Base-by-base conservation (phyloP, 2,888 invertebrate genomes). In the Hemicrepidius hirtus region DNA sequence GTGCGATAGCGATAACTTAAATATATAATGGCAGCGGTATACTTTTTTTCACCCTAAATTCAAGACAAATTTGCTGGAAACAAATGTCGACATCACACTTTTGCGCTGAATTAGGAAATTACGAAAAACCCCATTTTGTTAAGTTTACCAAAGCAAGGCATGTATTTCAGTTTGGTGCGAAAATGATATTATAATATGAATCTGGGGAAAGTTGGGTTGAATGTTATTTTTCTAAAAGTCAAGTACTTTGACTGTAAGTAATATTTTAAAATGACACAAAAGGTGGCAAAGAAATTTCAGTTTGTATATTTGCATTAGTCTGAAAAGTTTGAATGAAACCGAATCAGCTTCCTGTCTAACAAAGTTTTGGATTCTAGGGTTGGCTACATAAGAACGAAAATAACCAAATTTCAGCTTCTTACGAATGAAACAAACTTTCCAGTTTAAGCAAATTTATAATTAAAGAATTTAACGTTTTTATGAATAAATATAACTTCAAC, bases 1-100 rank as follows among this genome's bases (percentile, higher is more conserved):
- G 57, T 1, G 37, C 73, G 69, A 69, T 70, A 66, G 68, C 70
- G 59, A 73, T 73, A 73, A 68, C 59, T 73, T 73, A 73, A 68
- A 68, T 72, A 67, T 72, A 59, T 50, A 71, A 66, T 71, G 66
- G 46, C 53, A 68, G 50, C 44, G 32, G 53, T 53, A 44, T 67
- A 53, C 50, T 59, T 70, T 66, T 55, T 62, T 71, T 44, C 40
- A 60, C 59, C 55, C 53, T 13, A 57, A 60, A 60, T 32, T 57
- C 40, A 24, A 28, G 59, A 59, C 68, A 60, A 68, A 59, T 68
- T 68, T 60, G 35, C 37, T 50, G 60, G 68, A 68, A 66, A 49
- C 68, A 32, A 60, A 59, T 35, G 21, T 37, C 46, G 20, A 5
- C 40, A 68, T 49, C 59, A 49, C 32, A 60, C 63, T 32, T 37